Conservation (phyloP, 2,113 vertebrate genomes). For the Thinocorus orbignyianus region DNA sequence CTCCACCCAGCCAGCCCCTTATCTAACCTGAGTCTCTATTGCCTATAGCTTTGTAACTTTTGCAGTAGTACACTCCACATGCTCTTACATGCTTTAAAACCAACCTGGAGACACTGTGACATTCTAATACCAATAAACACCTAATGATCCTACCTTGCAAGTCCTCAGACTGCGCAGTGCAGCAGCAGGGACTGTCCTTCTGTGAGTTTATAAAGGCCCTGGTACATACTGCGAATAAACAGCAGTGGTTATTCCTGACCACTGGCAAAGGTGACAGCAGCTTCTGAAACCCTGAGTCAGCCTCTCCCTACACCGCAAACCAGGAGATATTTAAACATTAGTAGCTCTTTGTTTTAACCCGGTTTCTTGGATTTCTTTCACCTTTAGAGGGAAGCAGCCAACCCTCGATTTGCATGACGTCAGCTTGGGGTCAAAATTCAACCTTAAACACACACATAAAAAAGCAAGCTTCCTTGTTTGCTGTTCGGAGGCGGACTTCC, state of each 20-base stretch:
- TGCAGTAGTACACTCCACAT: constrained; percentile 52
- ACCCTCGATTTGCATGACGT: constrained; percentile 29
- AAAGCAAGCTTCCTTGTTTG: constrained; percentile 63
- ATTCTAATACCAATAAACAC: constrained; percentile 27
- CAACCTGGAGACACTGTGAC: constrained; percentile 22
- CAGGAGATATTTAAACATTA: neutral
- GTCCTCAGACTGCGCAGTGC: neutral
- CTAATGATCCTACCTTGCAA: neutral
- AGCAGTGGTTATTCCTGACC: neutral
- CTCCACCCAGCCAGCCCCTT: constrained; percentile 78
- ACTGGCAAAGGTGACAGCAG: neutral
- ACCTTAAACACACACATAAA: constrained; percentile 42
- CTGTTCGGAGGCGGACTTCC: constrained; percentile 40
- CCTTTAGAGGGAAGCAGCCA: constrained; percentile 16
- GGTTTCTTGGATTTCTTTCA: neutral
- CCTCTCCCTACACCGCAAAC: neutral
- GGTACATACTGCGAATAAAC: neutral
- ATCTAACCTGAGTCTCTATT: constrained; percentile 77
- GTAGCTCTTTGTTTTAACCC: neutral
- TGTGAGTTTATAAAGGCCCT: neutral
- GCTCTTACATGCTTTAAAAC: constrained; percentile 60
- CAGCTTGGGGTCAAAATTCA: constrained; percentile 47
- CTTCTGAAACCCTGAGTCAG: neutral
- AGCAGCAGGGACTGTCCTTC: neutral
- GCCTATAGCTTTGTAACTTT: constrained; percentile 71